phyloP scores from a whole-genome alignment of 2,888 invertebrate genomes.

The Ashinkailepas kermadecensis region DNA sequence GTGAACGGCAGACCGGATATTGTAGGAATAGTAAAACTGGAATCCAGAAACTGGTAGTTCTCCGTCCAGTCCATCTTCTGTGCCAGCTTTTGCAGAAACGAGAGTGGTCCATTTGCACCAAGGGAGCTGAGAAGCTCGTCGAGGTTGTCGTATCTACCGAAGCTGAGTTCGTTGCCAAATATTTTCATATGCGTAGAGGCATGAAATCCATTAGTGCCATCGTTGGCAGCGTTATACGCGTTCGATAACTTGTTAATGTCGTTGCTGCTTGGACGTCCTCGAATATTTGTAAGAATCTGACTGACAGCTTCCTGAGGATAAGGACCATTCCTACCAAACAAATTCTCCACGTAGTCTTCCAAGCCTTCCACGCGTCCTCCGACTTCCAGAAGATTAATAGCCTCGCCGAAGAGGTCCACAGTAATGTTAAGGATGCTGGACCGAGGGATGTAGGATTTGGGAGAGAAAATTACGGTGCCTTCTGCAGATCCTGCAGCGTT shows the following conservation, averaged over 20 bases:
- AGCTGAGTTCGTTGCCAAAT: conserved; percentile 84
- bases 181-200: conserved; percentile 59
- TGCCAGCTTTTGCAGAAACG: conserved; percentile 41
- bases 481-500: conserved; percentile 77
- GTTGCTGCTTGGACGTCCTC: conserved; percentile 31
- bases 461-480: conserved; percentile 74
- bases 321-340: conserved; percentile 73
- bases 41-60: conserved; percentile 76
- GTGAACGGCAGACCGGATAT: conserved; percentile 76
- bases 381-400: conserved; percentile 76
- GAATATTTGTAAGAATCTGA: conserved; percentile 37
- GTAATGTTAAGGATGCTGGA: conserved; percentile 71
- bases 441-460: conserved; percentile 75
- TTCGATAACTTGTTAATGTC: not conserved
- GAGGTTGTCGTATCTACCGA: conserved; percentile 49
- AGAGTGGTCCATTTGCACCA: conserved; percentile 37
- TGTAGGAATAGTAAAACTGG: conserved; percentile 76
- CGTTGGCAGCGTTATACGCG: not conserved
- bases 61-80: conserved; percentile 74
- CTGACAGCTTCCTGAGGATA: conserved; percentile 45
- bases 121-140: conserved; percentile 33
- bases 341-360: conserved; percentile 70
- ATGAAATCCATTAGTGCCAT: conserved; percentile 38
- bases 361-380: conserved; percentile 74
- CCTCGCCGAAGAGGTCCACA: conserved; percentile 78